Evolutionary conservation across 2,113 vertebrate species (phyloP).

Genomic region (Seriola rivoliana): DNA sequence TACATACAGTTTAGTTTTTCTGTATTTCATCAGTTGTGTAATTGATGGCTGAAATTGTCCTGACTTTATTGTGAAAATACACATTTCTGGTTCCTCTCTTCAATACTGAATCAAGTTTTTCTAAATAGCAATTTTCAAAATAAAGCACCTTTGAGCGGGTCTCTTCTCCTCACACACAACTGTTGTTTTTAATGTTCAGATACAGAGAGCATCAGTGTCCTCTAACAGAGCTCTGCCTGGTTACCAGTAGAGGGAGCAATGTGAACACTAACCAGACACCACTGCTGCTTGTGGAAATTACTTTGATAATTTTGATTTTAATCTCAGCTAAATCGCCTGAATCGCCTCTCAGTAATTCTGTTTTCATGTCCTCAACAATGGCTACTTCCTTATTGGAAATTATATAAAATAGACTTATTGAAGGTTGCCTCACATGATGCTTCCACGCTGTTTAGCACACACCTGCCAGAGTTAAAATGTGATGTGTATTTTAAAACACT

Average conservation of each 20-base stretch:
- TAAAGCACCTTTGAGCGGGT: background rate
- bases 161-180: background rate
- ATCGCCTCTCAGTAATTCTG: background rate
- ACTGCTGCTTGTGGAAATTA: conserved; percentile 1
- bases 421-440: background rate
- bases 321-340: conserved; percentile 1
- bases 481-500: conserved; percentile 9
- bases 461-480: background rate
- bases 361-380: conserved; percentile 4
- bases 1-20: background rate
- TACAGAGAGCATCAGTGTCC: conserved; percentile 6
- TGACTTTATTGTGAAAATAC: background rate
- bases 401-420: background rate
- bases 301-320: conserved; percentile 17
- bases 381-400: background rate
- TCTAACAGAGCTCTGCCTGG: background rate
- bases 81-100: background rate
- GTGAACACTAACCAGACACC: conserved; percentile 49
- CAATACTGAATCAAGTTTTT: background rate
- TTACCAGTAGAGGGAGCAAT: conserved; percentile 81
- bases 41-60: background rate
- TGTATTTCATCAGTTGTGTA: background rate
- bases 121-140: background rate
- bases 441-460: background rate
- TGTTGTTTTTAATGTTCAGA: background rate